Base-by-base conservation (phyloP, 2,797 vertebrate genomes). In the Anniella stebbinsi region DNA sequence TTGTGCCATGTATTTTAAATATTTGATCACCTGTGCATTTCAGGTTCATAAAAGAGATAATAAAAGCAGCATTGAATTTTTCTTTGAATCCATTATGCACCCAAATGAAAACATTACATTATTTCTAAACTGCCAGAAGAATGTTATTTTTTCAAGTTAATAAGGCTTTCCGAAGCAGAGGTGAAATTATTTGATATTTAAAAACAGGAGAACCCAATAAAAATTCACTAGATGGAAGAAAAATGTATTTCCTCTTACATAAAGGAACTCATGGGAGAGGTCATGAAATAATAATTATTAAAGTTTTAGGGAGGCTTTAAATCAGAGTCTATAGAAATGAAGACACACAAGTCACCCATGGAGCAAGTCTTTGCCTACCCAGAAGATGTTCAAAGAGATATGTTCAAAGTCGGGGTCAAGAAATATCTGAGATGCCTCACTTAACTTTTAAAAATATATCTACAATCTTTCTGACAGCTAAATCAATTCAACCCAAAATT, bases 11-110 rank as follows among this genome's bases (percentile, higher is more conserved):
- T 94, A 80, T 93, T 94, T 90, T 81, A 90, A 78, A 66, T 77
- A 51, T 60, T 92, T 94, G 94, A 95, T 93, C 86, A 92, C 87
- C 90, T 93, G 80, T n/a, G 93, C 77, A 88, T 95, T 93, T 94
- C 41, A 48, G 33, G 54, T 95, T 91, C 88, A 92, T 93, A 92
- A 91, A 92, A 93, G 77, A 72, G 87, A 91, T 93, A 94, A 92
- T 90, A 93, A 92, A 90, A 92, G 81, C 21, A 76, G 73, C 94
- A 92, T 82, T 92, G 88, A 91, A 91, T 93, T 92, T 84, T 86
- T 91, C 75, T 92, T 93, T 95, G 91, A 95, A 90, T 92, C 51
- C 85, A 28, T 73, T 91, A 45, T 73, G 87, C 88, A 93, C n/a
- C 77, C 76, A 94, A 77, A 69, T 57, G 30, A 69, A 88, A 88